A percentile compares a stretch with the other conserved stretches of the same genome.
These are phyloP conservation scores for Sandelia bainsii DNA, from an alignment of 2,797 vertebrate species.

Conservation along the genomic window DNA sequence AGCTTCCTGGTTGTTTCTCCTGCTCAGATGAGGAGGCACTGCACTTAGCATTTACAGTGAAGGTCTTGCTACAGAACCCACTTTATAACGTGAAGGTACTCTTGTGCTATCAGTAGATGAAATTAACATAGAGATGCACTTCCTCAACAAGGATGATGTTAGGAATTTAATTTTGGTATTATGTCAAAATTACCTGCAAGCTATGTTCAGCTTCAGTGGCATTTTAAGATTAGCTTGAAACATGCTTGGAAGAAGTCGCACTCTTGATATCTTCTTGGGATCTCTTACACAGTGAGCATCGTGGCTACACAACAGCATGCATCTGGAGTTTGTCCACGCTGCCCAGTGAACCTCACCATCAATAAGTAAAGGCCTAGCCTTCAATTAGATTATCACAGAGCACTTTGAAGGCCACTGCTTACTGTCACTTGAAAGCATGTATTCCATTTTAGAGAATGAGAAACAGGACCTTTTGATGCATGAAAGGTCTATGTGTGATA, in stretches of 20 bases:
- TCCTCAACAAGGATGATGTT: conserved; percentile 1
- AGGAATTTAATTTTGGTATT: conserved; percentile 16
- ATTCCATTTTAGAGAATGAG: conserved; percentile 34
- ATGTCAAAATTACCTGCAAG: not conserved
- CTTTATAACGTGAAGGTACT: conserved; percentile 10
- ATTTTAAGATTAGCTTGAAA: conserved; percentile 26
- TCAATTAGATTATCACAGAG: conserved; percentile 38
- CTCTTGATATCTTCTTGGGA: not conserved
- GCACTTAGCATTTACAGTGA: conserved; percentile 30
- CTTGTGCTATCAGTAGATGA: not conserved
- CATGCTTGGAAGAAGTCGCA: not conserved
- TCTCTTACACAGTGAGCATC: not conserved
- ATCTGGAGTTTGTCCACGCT: conserved; percentile 2
- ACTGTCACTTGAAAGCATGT: conserved; percentile 55
- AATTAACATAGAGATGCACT: not conserved
- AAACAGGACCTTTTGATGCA: conserved; percentile 49
- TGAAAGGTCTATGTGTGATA: conserved; percentile 54
- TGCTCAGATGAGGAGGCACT: not conserved
- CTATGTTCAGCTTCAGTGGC: not conserved
- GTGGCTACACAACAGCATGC: not conserved
- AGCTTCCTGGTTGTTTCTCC: conserved; percentile 25
- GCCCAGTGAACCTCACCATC: conserved; percentile 48
- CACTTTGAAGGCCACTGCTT: conserved; percentile 60
- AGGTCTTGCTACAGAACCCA: conserved; percentile 16
- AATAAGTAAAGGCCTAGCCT: conserved; percentile 65